Conservation (phyloP, 2,797 vertebrate genomes). For the Tenualosa ilisha region DNA sequence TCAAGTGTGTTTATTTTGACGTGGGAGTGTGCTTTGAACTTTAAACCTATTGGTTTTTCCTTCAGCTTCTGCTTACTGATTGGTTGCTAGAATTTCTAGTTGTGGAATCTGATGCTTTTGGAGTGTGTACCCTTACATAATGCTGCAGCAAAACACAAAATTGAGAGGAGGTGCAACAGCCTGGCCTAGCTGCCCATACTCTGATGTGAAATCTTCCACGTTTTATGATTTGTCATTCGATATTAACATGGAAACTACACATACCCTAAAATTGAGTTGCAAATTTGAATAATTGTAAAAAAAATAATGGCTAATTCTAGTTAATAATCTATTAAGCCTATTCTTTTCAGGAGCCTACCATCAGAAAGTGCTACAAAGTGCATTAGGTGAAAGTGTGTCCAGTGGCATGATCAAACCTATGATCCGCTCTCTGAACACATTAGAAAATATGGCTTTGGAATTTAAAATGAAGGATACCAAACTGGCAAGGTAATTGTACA, state of each 20-base stretch:
- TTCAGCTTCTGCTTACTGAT: too few relatives aligned
- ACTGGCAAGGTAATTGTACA: neutral
- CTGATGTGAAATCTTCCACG: neutral
- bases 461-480: conserved; percentile 12
- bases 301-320: neutral
- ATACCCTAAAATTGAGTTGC: too few relatives aligned
- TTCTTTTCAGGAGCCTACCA: neutral
- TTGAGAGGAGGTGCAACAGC: too few relatives aligned
- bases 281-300: too few relatives aligned
- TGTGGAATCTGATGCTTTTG: too few relatives aligned
- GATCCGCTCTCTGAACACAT: neutral
- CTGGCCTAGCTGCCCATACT: too few relatives aligned
- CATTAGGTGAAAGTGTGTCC: neutral
- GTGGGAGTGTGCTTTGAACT: too few relatives aligned
- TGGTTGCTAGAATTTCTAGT: too few relatives aligned
- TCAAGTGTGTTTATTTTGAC: too few relatives aligned
- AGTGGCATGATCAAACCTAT: neutral
- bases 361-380: neutral
- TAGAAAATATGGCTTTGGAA: neutral
- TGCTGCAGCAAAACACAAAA: too few relatives aligned
- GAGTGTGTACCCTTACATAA: too few relatives aligned
- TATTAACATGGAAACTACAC: neutral
- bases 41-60: too few relatives aligned
- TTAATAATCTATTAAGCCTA: neutral
- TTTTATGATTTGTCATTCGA: neutral